Conservation (phyloP, 2,888 invertebrate genomes). For the Melinaea menophilus region DNA sequence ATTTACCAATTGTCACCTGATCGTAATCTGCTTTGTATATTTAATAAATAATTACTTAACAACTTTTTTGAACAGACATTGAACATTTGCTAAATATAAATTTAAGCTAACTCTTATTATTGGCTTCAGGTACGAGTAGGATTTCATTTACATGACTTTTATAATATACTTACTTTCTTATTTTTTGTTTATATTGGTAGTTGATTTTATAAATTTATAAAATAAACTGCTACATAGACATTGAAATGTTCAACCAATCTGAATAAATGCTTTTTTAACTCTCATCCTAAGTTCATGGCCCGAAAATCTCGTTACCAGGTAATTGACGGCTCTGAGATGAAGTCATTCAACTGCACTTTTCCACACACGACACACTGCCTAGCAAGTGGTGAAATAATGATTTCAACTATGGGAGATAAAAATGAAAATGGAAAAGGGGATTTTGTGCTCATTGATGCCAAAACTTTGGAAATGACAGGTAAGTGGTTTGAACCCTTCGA, state of each 20-base stretch:
- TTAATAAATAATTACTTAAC: no score
- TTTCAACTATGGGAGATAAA: constrained; percentile 94
- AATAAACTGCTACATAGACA: background rate
- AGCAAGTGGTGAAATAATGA: constrained; percentile 95
- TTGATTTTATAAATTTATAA: no score
- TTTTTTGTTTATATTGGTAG: background rate
- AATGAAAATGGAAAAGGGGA: constrained; percentile 92
- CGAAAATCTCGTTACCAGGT: constrained; percentile 78
- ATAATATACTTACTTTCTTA: no score
- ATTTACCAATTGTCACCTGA: no score
- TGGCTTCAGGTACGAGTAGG: no score
- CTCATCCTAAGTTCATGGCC: constrained; percentile 50
- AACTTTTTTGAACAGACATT: no score
- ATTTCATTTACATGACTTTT: no score
- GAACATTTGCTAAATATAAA: no score
- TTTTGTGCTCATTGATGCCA: constrained; percentile 91
- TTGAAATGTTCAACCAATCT: constrained; percentile 11
- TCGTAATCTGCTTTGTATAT: no score
- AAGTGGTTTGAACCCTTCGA: constrained; percentile 38
- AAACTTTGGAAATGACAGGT: constrained; percentile 87
- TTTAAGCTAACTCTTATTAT: no score
- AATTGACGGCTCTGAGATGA: constrained; percentile 88
- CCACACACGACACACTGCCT: constrained; percentile 97
- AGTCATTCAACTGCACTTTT: constrained; percentile 85
- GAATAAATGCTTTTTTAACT: constrained; percentile 21